Base-by-base conservation (phyloP, 2,888 invertebrate species). In the Prosopocoilus inquinatus region DNA sequence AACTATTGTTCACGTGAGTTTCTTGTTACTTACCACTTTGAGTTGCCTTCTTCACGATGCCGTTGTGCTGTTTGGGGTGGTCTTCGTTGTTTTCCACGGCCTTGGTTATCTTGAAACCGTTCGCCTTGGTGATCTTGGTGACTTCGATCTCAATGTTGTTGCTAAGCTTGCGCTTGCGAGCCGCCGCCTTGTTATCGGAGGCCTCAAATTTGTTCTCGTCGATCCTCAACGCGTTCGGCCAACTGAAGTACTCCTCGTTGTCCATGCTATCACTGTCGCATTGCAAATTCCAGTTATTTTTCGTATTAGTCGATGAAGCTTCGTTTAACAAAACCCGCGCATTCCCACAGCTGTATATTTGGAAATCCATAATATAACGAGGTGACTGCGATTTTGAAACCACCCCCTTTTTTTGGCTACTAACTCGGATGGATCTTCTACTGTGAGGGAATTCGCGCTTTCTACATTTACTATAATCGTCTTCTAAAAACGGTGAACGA, bases 341-440 rank as follows among this genome's bases (percentile, higher is more conserved):
- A 55, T 69, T 70, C 47, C 69, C 74, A 57, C 59, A 63, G 51
- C 74, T 68, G 57, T 68, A 75, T 51, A 78, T 66, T 70, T 75
- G 72, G 69, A 73, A 77, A 72, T 77, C 78, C 78, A 78, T 78
- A 75, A 69, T 75, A 69, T 57, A 28, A 28, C 7, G 20, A 28
- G 7, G 20, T 28, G 20, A 28, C 5, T 28, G 20, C 20, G 20
- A 28, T 28, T n/a, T n/a, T 28, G 20, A 28, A 28, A 38, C 7
- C 11, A 13, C 12, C 38, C 38, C 8, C 38, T n/a, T n/a, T n/a
- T n/a, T n/a, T n/a, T 13, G 13, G 13, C n/a, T n/a, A n/a, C n/a
- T 12, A 38, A 38, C 13, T 38, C 38, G 12, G 38, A 38, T 38
- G 38, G 15, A 41, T 41, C 41, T 41, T n/a, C n/a, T n/a, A n/a